These are phyloP conservation scores for Hybognathus amarus DNA, from an alignment of 2,797 vertebrate genomes.

Conservation along the genomic window DNA sequence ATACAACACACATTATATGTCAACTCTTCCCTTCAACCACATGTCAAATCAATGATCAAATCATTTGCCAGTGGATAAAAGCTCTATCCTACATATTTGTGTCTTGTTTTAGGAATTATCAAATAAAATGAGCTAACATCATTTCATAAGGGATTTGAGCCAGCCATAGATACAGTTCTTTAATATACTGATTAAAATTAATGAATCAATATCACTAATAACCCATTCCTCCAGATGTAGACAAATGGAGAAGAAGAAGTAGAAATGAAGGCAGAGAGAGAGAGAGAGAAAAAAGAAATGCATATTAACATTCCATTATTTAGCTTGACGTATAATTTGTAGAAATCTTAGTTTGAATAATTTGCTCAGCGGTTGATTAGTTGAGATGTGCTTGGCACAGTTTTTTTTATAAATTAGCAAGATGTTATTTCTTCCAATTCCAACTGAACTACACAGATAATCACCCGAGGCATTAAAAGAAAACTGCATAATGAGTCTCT, in stretches of 20 bases:
- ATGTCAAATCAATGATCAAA: not conserved
- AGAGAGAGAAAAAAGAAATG: not conserved
- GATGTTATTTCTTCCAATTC: not conserved
- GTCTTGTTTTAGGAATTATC: not conserved
- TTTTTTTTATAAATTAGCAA: constrained; percentile 27
- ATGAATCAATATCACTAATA: not conserved
- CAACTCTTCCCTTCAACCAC: not conserved
- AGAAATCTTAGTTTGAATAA: not conserved
- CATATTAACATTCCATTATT: not conserved
- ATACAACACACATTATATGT: not conserved
- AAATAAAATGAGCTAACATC: not conserved
- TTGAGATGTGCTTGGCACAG: not conserved
- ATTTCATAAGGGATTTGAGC: not conserved
- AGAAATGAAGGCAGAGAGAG: not conserved
- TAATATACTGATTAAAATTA: constrained; percentile 8
- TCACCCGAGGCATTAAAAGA: constrained; percentile 8
- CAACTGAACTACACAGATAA: not conserved
- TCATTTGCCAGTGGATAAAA: not conserved
- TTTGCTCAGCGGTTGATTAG: not conserved
- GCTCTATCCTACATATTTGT: not conserved
- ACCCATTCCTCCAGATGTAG: not conserved
- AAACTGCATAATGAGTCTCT: constrained; percentile 19
- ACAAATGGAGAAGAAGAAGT: not conserved
- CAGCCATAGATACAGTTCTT: not conserved
- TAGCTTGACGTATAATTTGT: not conserved